Evolutionary conservation across 2,797 vertebrate species (phyloP).

Genomic region (Spinibarbus caldwelli): DNA sequence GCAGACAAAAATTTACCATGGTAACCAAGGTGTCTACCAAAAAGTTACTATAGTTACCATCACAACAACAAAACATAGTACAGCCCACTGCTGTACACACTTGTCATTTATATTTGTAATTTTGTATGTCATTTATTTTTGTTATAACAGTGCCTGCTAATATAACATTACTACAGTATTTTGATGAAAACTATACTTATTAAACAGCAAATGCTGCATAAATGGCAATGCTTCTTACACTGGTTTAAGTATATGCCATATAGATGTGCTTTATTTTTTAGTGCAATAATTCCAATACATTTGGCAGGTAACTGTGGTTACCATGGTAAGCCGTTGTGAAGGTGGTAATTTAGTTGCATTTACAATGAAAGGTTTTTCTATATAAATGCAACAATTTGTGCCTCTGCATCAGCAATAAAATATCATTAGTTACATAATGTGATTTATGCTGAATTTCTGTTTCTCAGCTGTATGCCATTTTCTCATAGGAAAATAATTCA

Average conservation of each 20-base stretch:
- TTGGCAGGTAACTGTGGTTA: neutral
- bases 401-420: neutral
- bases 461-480: neutral
- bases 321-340: neutral
- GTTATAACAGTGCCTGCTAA: neutral
- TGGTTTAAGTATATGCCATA: neutral
- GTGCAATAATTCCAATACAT: neutral
- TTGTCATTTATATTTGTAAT: neutral
- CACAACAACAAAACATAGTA: neutral
- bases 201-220: neutral
- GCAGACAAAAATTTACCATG: constrained; percentile 19
- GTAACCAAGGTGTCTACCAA: neutral
- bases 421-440: neutral
- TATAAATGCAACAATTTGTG: neutral
- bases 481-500: neutral
- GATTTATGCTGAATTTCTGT: no score
- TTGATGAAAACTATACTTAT: neutral
- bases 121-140: neutral
- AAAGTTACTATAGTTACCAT: neutral
- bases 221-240: neutral
- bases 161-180: neutral
- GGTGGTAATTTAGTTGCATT: neutral
- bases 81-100: neutral
- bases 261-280: neutral
- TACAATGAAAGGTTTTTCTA: neutral